A percentile compares a stretch with the other conserved stretches of the same genome.
Conservation (phyloP, 2,888 invertebrate genomes). For the Hanleya hanleyi region DNA sequence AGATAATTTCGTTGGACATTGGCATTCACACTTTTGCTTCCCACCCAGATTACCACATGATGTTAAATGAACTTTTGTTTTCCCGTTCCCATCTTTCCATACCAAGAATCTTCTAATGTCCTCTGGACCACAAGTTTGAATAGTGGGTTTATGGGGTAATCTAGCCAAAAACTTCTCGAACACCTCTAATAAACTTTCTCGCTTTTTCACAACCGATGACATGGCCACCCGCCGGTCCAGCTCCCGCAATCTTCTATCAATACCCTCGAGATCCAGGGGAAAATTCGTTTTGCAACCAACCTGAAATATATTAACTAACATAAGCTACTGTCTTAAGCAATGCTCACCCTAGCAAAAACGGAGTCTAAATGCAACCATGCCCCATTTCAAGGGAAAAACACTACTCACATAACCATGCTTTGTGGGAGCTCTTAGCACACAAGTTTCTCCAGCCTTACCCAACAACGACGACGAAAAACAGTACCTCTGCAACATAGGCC, state of each 20-base stretch:
- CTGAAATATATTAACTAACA: too few species aligned
- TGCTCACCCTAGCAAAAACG: neutral
- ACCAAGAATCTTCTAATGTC: neutral
- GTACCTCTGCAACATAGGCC: conserved; percentile 17
- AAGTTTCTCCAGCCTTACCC: neutral
- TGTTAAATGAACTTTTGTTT: neutral
- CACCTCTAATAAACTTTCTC: neutral
- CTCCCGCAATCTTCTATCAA: neutral
- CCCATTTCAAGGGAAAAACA: neutral
- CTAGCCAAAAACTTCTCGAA: neutral
- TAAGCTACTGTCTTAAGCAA: too few species aligned
- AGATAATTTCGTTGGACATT: neutral
- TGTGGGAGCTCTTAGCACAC: neutral
- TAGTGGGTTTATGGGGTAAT: neutral
- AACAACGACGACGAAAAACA: neutral
- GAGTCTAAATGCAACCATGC: neutral
- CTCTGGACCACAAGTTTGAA: neutral
- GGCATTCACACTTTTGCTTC: neutral
- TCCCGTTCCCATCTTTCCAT: conserved; percentile 8
- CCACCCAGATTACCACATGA: neutral
- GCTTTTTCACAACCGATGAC: neutral
- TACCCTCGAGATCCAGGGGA: neutral
- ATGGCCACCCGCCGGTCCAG: neutral
- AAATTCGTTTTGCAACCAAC: too few species aligned
- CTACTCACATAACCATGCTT: neutral